Percentiles rank a stretch among this genome's conserved stretches.
Evolutionary conservation across 2,113 vertebrate genomes (phyloP).

Genomic region (Phyllostomus discolor): DNA sequence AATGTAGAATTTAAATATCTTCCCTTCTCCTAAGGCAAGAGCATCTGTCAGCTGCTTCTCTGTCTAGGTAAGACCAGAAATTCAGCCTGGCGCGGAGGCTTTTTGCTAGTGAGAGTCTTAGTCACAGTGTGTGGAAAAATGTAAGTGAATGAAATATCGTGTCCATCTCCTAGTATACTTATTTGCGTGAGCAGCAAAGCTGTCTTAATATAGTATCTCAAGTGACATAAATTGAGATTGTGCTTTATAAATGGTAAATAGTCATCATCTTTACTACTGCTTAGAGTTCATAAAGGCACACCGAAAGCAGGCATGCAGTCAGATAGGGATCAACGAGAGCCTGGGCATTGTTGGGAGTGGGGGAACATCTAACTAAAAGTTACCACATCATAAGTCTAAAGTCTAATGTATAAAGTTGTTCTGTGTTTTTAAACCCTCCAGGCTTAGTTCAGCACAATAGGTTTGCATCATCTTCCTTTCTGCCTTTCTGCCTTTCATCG

Average conservation of each 20-base stretch:
- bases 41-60: not conserved
- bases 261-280: not conserved
- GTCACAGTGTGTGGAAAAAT: not conserved
- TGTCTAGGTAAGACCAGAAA: not conserved
- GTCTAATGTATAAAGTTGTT: not conserved
- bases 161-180: not conserved
- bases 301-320: not conserved
- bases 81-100: not conserved
- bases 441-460: not conserved
- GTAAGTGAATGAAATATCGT: not conserved
- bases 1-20: not conserved
- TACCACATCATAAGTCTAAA: not conserved
- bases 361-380: not conserved
- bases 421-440: not conserved
- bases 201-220: not conserved
- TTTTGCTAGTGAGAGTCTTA: not conserved
- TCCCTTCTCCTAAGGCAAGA: not conserved
- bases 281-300: not conserved
- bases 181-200: not conserved
- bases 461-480: not conserved
- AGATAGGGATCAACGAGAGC: not conserved
- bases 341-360: not conserved
- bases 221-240: not conserved
- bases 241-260: not conserved
- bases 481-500: not conserved